Conservation (phyloP, 2,888 invertebrate species). For the Creontiades dilutus region DNA sequence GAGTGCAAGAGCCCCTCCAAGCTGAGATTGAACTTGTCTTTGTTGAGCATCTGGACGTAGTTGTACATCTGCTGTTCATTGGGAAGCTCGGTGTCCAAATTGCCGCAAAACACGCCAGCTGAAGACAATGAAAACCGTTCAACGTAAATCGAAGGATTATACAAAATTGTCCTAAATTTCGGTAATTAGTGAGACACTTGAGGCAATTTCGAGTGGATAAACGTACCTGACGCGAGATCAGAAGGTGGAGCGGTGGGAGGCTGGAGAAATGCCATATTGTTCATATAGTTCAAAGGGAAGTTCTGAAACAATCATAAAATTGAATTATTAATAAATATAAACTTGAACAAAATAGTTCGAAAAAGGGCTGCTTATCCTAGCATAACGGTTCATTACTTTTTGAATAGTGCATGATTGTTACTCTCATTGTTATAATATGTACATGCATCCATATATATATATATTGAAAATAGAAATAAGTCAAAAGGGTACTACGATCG, state of each 20-base stretch:
- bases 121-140: background rate
- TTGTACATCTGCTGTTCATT: conserved; percentile 76
- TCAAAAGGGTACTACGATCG: no score
- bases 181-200: background rate
- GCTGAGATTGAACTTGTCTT: conserved; percentile 74
- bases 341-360: background rate
- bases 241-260: conserved; percentile 58
- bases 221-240: conserved; percentile 67
- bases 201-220: background rate
- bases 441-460: no score
- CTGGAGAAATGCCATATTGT: conserved; percentile 70
- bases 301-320: conserved; percentile 65
- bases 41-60: conserved; percentile 75
- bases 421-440: no score
- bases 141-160: background rate
- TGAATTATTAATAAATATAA: background rate
- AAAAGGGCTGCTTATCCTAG: no score
- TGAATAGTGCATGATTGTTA: no score
- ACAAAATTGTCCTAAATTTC: background rate
- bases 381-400: no score
- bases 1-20: conserved; percentile 74
- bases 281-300: conserved; percentile 72
- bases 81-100: conserved; percentile 75
- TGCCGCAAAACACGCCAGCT: conserved; percentile 69
- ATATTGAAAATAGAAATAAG: no score